Conservation (phyloP, 1,140 invertebrate species). For the Colletes gigas region DNA sequence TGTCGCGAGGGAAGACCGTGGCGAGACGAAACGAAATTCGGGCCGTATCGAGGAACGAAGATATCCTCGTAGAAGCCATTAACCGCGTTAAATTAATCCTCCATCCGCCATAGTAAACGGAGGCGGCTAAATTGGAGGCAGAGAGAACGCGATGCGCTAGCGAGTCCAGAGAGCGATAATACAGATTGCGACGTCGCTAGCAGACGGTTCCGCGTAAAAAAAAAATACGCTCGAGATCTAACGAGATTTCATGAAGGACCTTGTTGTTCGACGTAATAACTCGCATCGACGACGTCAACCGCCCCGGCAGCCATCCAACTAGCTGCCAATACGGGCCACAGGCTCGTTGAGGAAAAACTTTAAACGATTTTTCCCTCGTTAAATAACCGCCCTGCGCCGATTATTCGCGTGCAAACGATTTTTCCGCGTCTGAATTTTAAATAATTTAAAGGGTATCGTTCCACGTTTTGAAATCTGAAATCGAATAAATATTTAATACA, state of each 20-base stretch:
- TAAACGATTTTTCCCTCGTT: neutral
- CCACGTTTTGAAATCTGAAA: too few relatives aligned
- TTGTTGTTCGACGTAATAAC: conserved; percentile 56
- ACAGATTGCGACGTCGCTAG: conserved; percentile 41
- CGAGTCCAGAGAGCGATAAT: conserved; percentile 1
- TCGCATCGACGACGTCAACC: conserved; percentile 35
- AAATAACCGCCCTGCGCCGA: neutral
- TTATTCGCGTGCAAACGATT: neutral
- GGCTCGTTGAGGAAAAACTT: conserved; percentile 10
- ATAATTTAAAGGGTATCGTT: too few relatives aligned
- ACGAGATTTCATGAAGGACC: conserved; percentile 29
- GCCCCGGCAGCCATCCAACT: conserved; percentile 46
- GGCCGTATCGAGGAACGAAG: neutral
- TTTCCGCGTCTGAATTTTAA: too few relatives aligned
- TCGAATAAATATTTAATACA: too few relatives aligned
- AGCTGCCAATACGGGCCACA: conserved; percentile 31
- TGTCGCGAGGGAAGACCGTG: too few relatives aligned
- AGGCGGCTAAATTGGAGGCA: neutral
- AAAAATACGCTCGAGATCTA: conserved; percentile 23
- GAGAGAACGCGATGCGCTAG: neutral
- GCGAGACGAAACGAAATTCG: neutral
- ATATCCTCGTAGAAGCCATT: neutral
- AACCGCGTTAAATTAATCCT: conserved; percentile 20
- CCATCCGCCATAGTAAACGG: neutral
- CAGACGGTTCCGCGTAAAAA: conserved; percentile 25